phyloP scores from a whole-genome alignment of 2,888 invertebrate genomes.

The Thumatha senex region DNA sequence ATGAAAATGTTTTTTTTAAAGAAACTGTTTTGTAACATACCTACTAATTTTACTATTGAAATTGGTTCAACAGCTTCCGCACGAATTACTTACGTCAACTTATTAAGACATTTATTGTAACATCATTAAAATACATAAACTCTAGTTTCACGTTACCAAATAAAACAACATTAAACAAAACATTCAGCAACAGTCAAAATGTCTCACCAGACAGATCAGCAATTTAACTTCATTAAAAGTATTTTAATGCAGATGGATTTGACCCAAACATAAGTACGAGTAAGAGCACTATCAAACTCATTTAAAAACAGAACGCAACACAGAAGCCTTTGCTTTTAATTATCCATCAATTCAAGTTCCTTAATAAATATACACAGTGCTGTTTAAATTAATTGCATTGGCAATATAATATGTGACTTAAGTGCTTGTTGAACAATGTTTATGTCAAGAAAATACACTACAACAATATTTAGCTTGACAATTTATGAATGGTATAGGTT shows the following conservation, averaged over 20 bases:
- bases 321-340: not conserved
- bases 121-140: conserved; percentile 34
- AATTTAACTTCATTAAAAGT: conserved; percentile 24
- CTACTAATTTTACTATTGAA: conserved; percentile 40
- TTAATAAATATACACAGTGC: not conserved
- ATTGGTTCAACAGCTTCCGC: conserved; percentile 56
- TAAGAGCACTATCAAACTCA: conserved; percentile 1
- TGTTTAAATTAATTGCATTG: not conserved
- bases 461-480: not conserved
- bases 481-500: conserved; percentile 2
- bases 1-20: conserved; percentile 47
- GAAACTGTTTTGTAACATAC: not conserved
- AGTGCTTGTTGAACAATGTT: not conserved
- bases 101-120: conserved; percentile 38
- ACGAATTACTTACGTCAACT: not conserved
- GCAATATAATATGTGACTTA: no score
- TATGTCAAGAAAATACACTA: conserved; percentile 1
- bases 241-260: conserved; percentile 19
- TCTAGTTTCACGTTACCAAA: conserved; percentile 45
- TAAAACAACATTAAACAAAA: conserved; percentile 31
- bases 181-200: conserved; percentile 27
- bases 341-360: not conserved
- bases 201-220: conserved; percentile 19
- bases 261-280: conserved; percentile 12
- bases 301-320: not conserved